These are phyloP conservation scores for Drosophila multiciliata DNA, from an alignment of 2,888 invertebrate genomes.

Conservation along the genomic window DNA sequence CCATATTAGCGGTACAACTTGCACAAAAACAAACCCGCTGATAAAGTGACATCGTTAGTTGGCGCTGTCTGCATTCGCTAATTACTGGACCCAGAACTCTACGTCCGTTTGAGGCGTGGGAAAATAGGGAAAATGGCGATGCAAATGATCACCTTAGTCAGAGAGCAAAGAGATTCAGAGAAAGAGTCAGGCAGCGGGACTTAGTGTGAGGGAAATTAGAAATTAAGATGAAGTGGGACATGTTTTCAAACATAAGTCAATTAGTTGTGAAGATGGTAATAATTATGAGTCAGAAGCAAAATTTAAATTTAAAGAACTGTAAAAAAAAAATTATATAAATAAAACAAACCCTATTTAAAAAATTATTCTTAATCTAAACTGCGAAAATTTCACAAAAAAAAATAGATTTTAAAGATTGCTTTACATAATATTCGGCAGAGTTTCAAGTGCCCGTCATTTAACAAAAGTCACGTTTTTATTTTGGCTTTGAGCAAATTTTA, in stretches of 20 bases:
- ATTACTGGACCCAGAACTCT: constrained; percentile 61
- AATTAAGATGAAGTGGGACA: constrained; percentile 33
- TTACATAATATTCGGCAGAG: not conserved
- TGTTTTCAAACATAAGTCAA: constrained; percentile 22
- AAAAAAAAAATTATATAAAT: not conserved
- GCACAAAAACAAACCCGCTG: constrained; percentile 76
- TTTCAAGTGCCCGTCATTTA: constrained; percentile 25
- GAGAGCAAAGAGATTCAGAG: not conserved
- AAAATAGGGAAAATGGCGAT: constrained; percentile 60
- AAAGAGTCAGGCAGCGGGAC: not conserved
- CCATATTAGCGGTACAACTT: constrained; percentile 85
- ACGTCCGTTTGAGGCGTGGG: constrained; percentile 67
- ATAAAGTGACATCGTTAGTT: constrained; percentile 81
- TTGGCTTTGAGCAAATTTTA: constrained; percentile 59
- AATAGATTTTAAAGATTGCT: constrained; percentile 9
- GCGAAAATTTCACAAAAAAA: not conserved
- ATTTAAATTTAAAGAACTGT: not conserved
- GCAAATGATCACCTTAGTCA: constrained; percentile 46
- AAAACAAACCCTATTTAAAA: not conserved
- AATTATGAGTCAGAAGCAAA: not conserved
- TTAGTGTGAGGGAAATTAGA: not conserved
- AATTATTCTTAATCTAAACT: not conserved
- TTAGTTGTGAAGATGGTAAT: constrained; percentile 6
- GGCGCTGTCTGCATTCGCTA: constrained; percentile 79
- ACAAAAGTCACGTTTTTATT: constrained; percentile 47